phyloP scores from a whole-genome alignment of 2,888 invertebrate species.

The Zeuzera pyrina region DNA sequence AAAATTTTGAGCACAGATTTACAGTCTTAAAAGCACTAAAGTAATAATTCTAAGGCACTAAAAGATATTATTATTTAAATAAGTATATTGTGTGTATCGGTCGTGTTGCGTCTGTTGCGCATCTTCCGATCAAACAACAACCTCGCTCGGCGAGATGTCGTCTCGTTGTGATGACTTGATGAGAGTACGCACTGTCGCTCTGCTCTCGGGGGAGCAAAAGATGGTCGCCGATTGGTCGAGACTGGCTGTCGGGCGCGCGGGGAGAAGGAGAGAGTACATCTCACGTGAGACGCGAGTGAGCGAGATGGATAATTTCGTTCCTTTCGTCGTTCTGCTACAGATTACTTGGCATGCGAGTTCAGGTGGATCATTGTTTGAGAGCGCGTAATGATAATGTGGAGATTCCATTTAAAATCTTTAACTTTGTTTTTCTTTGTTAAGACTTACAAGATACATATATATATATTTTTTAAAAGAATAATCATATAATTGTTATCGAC shows the following conservation, averaged over 20 bases:
- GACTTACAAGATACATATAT: too few relatives aligned
- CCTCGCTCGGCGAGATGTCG: conserved; percentile 67
- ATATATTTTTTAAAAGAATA: too few relatives aligned
- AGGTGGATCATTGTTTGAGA: conserved; percentile 60
- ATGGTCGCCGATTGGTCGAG: conserved; percentile 69
- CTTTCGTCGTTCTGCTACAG: conserved; percentile 58
- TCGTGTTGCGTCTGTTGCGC: conserved; percentile 30
- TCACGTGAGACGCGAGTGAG: conserved; percentile 43
- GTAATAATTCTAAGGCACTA: conserved; percentile 46
- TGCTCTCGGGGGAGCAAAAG: conserved; percentile 72
- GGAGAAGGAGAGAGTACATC: conserved; percentile 64
- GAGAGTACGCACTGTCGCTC: conserved; percentile 72
- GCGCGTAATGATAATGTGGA: conserved; percentile 61
- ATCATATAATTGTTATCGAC: too few relatives aligned
- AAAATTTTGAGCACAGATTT: conserved; percentile 48
- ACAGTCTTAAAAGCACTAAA: conserved; percentile 39
- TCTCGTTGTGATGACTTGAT: conserved; percentile 63
- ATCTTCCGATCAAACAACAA: conserved; percentile 56
- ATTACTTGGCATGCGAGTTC: conserved; percentile 55
- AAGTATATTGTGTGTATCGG: too few relatives aligned
- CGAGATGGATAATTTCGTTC: conserved; percentile 52
- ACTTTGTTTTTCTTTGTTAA: neutral
- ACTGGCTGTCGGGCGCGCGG: conserved; percentile 49
- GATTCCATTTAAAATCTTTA: conserved; percentile 42
- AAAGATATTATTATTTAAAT: conserved; percentile 38